Percentiles rank a stretch among this genome's conserved stretches.
Evolutionary conservation across 2,113 vertebrate genomes (phyloP).

Genomic region (Tamias sibiricus): DNA sequence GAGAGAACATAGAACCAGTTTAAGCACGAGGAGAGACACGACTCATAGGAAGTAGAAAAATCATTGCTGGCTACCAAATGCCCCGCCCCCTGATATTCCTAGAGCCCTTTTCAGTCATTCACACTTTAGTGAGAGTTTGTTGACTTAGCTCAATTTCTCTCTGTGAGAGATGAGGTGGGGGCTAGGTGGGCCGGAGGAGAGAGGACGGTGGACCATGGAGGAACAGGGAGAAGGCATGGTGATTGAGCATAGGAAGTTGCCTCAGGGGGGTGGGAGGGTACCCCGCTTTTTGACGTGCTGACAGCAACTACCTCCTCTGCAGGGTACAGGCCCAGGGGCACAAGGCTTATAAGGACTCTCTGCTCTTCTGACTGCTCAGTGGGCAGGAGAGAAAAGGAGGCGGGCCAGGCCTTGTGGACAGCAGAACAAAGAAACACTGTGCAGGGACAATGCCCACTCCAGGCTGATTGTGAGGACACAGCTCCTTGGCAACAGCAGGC

Average conservation of each 20-base stretch:
- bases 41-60: background rate
- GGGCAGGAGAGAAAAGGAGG: background rate
- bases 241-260: background rate
- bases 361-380: background rate
- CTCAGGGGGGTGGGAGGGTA: background rate
- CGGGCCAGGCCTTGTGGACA: background rate
- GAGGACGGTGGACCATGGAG: background rate
- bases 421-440: constrained; percentile 38
- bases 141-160: background rate
- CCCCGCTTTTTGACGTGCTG: background rate
- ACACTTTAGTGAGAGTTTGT: background rate
- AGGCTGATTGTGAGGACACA: constrained; percentile 48
- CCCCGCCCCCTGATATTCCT: background rate
- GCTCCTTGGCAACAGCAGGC: background rate
- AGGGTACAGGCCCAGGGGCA: background rate
- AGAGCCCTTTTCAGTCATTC: background rate
- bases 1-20: background rate
- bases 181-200: background rate
- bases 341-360: background rate
- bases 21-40: background rate
- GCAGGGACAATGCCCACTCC: constrained; percentile 42
- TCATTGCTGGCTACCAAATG: background rate
- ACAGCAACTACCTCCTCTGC: background rate
- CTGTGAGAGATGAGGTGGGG: background rate
- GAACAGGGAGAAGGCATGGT: background rate